Base-by-base conservation (phyloP, 2,797 vertebrate species). In the Gallinago nigripennis region DNA sequence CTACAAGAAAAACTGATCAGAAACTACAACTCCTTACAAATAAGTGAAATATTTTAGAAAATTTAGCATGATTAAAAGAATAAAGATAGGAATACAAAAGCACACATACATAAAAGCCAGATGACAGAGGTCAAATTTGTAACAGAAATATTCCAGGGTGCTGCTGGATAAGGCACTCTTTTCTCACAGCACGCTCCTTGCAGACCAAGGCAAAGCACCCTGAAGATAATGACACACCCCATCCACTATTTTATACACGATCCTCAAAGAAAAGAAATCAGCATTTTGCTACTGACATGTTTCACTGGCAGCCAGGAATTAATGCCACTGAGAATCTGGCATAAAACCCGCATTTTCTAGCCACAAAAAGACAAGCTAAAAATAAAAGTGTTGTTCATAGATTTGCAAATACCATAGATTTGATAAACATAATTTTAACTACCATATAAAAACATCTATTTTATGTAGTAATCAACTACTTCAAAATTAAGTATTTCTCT, bases 401-500 rank as follows among this genome's bases (percentile, higher is more conserved):
- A 56, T 28, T 51, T 93, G 19, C 27, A 48, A 91, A 84, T 43
- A 63, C 27, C 35, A 33, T 2, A 39, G 27, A 70, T 53, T 86
- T 31, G 23, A 45, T n/a, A 64, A 51, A 8, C 9, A 16, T 16
- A 7, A 51, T 48, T 53, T 64, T 73, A 71, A 81, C 11, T 50
- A 63, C 2, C 25, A 88, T 72, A 89, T 33, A 72, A 92, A 93
- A 71, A 1, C 5, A 16, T 27, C 7, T 14, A 0, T 64, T 72
- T 41, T 37, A 28, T 69, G 37, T 78, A 86, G 20, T 14, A 60
- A 84, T 53, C 77, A 54, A 39, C 12, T 23, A 50, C 41, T 71
- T 93, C n/a, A 64, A 90, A 73, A 58, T 48, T 25, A 92, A 63
- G n/a, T n/a, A 80, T 68, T 93, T 85, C 31, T 73, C 73, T 87